Evolutionary conservation across 2,797 vertebrate genomes (phyloP).

Genomic region (Anguilla anguilla): DNA sequence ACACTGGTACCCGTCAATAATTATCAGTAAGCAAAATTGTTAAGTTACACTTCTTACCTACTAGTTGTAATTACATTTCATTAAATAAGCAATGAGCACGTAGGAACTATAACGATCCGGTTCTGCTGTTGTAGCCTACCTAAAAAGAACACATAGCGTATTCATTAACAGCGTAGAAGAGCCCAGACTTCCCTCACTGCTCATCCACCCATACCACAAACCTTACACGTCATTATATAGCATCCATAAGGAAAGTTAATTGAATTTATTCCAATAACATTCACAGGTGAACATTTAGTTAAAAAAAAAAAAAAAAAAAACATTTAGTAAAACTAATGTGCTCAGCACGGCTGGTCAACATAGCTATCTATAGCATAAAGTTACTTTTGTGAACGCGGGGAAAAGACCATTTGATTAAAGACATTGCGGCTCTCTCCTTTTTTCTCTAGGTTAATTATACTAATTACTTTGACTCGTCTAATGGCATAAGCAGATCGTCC

Average conservation of each 20-base stretch:
- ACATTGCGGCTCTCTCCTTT: background rate
- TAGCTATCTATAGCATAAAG: background rate
- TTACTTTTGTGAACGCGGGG: background rate
- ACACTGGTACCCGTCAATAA: background rate
- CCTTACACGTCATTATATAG: no score
- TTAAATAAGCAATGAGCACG: background rate
- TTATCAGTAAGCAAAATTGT: background rate
- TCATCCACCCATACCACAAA: no score
- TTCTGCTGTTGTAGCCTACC: background rate
- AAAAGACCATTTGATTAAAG: background rate
- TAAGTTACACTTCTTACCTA: background rate
- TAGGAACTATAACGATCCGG: background rate
- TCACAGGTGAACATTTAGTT: background rate
- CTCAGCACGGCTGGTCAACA: background rate
- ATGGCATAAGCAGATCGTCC: background rate
- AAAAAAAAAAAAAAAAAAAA: background rate
- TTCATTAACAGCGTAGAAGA: no score
- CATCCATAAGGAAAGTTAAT: no score
- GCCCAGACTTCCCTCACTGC: no score
- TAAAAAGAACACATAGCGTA: no score
- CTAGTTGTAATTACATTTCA: background rate
- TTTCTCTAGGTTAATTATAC: background rate
- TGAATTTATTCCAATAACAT: background rate
- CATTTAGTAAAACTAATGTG: background rate
- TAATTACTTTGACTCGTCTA: slow-evolving; percentile 1